Evolutionary conservation across 1,140 invertebrate species (phyloP), one percentile per base, ranked within the genome.

Genomic region (Cecropterus lyciades): DNA sequence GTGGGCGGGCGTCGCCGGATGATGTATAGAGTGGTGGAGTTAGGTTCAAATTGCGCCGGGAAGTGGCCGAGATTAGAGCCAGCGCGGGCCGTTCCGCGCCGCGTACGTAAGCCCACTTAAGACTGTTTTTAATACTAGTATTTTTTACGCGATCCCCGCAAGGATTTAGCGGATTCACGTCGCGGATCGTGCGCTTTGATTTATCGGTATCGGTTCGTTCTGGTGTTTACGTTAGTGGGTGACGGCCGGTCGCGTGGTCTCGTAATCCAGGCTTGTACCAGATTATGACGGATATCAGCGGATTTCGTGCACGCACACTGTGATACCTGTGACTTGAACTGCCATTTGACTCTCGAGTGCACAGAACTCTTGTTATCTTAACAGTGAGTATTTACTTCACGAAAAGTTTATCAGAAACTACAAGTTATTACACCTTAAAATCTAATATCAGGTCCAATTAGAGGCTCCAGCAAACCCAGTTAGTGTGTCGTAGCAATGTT

Each of bases 11-110:
- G 80, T 70, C 82, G 80, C 79, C 82, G 83, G 93, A 94, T 94
- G 93, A 94, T 94, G 93, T 94, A 94, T 94, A 94, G 94, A 94
- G 93, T 93, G 92, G 92, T 92, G 93, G 93, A 94, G 93, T 94
- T 94, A 94, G 93, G 92, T 93, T 94, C 93, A 94, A 94, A 94
- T 93, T 93, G 93, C 92, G 93, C 86, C 93, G 94, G 94, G 93
- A 94, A 94, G 94, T 94, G 94, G 94, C 92, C 93, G 93, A 94
- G 93, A 94, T 94, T 94, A 94, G 91, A 94, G 93, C 80, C 85
- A 85, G 84, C 83, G 87, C 87, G 88, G 87, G 80, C 82, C 84
- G 82, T 84, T 79, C 83, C 87, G 87, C 84, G 89, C 81, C 82
- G 85, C 89, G 87, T 81, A 81, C 82, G 83, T 87, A 92, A 90